These are phyloP conservation scores for Hydra vulgaris DNA, from an alignment of 30 jellyfish, hydroid and myxozoan species.

Conservation along the genomic window DNA sequence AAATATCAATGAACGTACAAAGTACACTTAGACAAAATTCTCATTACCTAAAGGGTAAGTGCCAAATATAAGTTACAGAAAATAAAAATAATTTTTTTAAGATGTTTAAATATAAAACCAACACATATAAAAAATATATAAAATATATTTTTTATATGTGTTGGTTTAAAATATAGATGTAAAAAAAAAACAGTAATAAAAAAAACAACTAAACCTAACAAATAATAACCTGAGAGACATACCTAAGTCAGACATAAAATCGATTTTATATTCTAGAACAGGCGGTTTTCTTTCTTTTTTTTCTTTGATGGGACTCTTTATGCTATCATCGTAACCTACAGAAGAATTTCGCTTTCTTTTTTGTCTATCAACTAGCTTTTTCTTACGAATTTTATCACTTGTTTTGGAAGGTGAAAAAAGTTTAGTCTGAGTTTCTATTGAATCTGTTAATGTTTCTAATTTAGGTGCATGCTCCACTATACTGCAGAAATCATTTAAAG, in stretches of 20 bases:
- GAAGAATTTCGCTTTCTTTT: conserved; percentile 33
- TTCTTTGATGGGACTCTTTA: conserved; percentile 17
- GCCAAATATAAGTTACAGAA: too few species aligned
- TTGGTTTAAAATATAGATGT: too few species aligned
- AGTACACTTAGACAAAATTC: too few species aligned
- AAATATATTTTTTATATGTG: too few species aligned
- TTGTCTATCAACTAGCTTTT: conserved; percentile 36
- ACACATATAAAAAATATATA: too few species aligned
- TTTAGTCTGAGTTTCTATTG: not conserved
- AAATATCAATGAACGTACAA: too few species aligned
- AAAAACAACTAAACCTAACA: not conserved
- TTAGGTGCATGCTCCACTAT: conserved; percentile 32
- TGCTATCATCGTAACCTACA: conserved; percentile 3
- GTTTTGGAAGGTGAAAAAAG: conserved; percentile 19
- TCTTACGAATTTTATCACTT: conserved; percentile 20
- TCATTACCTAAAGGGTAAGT: too few species aligned
- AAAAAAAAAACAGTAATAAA: too few species aligned
- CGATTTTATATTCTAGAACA: conserved; percentile 46
- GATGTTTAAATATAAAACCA: too few species aligned
- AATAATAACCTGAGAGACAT: conserved; percentile 1
- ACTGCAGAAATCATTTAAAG: conserved; percentile 18
- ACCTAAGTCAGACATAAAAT: conserved; percentile 92
- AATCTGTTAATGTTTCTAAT: conserved; percentile 1
- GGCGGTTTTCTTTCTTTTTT: conserved; percentile 41
- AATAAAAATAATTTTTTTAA: too few species aligned